A percentile compares a stretch with the other conserved stretches of the same genome.
These are phyloP conservation scores for Tapirus terrestris DNA, from an alignment of 2,113 vertebrate species.

Conservation along the genomic window DNA sequence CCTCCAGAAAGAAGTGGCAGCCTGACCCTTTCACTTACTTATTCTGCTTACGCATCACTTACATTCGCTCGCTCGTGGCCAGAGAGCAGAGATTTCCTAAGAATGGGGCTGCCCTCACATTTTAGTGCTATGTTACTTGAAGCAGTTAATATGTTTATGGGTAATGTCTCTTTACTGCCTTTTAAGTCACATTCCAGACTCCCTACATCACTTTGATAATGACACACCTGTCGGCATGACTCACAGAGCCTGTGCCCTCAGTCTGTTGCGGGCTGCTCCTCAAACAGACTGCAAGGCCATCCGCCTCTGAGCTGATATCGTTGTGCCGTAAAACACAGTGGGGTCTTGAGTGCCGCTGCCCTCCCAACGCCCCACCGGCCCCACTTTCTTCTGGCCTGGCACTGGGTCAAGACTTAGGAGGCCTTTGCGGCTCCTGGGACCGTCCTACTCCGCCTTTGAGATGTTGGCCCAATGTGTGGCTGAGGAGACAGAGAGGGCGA, in stretches of 20 bases:
- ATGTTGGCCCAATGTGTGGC: neutral
- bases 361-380: neutral
- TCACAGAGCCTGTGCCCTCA: neutral
- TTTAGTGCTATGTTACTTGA: neutral
- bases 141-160: conserved; percentile 53
- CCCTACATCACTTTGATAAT: conserved; percentile 5
- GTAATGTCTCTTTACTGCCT: conserved; percentile 33
- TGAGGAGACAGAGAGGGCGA: neutral
- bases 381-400: neutral
- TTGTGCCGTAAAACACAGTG: neutral
- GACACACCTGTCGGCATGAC: conserved; percentile 52
- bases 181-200: conserved; percentile 64
- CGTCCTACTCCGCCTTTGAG: neutral
- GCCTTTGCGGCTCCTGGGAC: neutral
- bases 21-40: neutral
- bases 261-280: neutral
- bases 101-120: neutral
- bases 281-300: neutral
- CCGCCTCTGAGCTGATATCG: conserved; percentile 1
- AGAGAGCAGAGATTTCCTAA: neutral
- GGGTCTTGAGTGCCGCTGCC: accelerated
- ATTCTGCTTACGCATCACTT: neutral
- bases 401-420: accelerated
- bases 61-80: neutral
- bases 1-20: neutral